Evolutionary conservation across 2,113 vertebrate species (phyloP).

Genomic region (Miniopterus natalensis): DNA sequence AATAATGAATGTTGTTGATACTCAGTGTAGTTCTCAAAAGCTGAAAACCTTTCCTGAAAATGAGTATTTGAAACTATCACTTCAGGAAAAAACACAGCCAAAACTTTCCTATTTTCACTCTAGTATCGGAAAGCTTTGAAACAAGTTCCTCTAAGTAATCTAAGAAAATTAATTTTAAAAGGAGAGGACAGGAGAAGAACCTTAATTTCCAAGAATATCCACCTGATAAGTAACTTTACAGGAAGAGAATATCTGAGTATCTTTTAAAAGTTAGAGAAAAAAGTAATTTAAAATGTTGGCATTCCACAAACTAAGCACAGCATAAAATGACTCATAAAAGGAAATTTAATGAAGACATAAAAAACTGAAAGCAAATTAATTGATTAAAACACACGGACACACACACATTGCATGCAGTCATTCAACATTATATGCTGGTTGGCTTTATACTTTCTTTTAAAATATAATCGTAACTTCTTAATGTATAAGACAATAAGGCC

Average conservation of each 20-base stretch:
- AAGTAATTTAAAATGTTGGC: constrained; percentile 26
- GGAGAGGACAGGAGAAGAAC: no score
- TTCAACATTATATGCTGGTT: constrained; percentile 21
- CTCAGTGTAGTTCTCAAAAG: constrained; percentile 47
- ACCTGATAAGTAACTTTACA: constrained; percentile 53
- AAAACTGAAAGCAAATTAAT: constrained; percentile 64
- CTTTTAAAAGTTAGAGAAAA: neutral
- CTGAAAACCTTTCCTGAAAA: constrained; percentile 41
- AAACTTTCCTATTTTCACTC: constrained; percentile 45
- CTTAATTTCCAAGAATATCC: constrained; percentile 14
- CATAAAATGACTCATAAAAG: constrained; percentile 45
- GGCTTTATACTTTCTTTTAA: constrained; percentile 58
- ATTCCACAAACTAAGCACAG: constrained; percentile 55
- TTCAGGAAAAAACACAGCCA: neutral
- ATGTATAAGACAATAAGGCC: constrained; percentile 54
- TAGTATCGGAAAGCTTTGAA: constrained; percentile 22
- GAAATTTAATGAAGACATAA: constrained; percentile 52
- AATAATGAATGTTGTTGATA: constrained; percentile 46
- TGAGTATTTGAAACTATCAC: constrained; percentile 47
- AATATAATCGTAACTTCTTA: constrained; percentile 62
- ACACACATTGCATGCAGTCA: neutral
- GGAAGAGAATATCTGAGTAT: constrained; percentile 13
- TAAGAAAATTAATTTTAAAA: constrained; percentile 56
- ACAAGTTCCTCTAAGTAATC: neutral
- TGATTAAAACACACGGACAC: neutral